phyloP scores from a whole-genome alignment of 2,888 invertebrate species.

The Cheilosia grossa region DNA sequence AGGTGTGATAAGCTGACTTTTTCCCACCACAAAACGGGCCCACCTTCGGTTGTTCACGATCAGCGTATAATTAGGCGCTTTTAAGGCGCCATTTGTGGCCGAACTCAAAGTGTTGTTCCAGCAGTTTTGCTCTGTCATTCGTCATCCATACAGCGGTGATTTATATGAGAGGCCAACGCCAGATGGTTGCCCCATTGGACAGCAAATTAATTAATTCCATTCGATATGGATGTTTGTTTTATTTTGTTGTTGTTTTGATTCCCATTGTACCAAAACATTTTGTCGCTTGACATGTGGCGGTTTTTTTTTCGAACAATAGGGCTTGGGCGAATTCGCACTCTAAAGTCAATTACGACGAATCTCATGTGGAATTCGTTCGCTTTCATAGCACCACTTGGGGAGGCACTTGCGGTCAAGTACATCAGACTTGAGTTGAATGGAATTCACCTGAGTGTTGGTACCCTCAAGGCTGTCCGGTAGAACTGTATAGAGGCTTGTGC shows the following conservation, averaged over 20 bases:
- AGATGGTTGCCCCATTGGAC: slow-evolving; percentile 27
- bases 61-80: slow-evolving; percentile 47
- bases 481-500: background rate
- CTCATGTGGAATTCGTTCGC: slow-evolving; percentile 41
- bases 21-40: slow-evolving; percentile 40
- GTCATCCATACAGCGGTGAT: slow-evolving; percentile 29
- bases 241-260: slow-evolving; percentile 73
- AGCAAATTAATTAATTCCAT: slow-evolving; percentile 69
- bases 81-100: slow-evolving; percentile 5
- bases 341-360: slow-evolving; percentile 28
- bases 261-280: slow-evolving; percentile 51
- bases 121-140: slow-evolving; percentile 36
- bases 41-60: slow-evolving; percentile 26
- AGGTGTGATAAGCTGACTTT: slow-evolving; percentile 41
- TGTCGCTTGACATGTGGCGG: slow-evolving; percentile 35
- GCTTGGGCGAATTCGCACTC: background rate
- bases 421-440: slow-evolving; percentile 42
- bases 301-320: slow-evolving; percentile 49
- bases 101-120: slow-evolving; percentile 18
- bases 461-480: background rate
- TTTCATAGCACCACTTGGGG: slow-evolving; percentile 37
- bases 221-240: slow-evolving; percentile 57
- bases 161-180: slow-evolving; percentile 30
- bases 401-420: slow-evolving; percentile 21
- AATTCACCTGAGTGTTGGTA: no score